phyloP scores from a whole-genome alignment of 2,797 vertebrate genomes.

The Streptopelia turtur region DNA sequence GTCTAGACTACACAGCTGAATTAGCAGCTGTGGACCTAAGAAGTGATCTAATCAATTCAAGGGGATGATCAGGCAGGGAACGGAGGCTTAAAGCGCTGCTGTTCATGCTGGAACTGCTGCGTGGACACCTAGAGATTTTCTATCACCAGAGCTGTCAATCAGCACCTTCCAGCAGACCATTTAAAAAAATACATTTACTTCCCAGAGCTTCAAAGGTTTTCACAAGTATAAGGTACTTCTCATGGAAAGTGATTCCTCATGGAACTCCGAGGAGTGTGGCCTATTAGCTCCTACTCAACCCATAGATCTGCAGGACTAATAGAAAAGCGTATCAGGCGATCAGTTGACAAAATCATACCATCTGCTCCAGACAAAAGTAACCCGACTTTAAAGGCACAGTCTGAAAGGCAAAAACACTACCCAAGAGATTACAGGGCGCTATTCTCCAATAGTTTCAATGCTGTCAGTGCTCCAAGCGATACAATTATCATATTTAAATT shows the following conservation, averaged over 20 bases:
- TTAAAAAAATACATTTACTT: constrained; percentile 40
- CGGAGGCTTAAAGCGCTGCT: not conserved
- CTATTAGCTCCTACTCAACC: constrained; percentile 16
- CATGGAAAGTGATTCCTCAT: not conserved
- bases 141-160: not conserved
- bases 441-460: not conserved
- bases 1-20: not conserved
- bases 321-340: not conserved
- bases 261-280: not conserved
- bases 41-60: not conserved
- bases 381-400: constrained; percentile 22
- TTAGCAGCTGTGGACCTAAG: not conserved
- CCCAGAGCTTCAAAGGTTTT: constrained; percentile 42
- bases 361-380: constrained; percentile 35
- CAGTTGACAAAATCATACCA: constrained; percentile 17
- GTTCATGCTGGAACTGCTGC: not conserved
- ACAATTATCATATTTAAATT: constrained; percentile 8
- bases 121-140: not conserved
- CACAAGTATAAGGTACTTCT: not conserved
- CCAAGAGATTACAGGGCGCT: constrained; percentile 21
- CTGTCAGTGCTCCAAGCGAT: constrained; percentile 15
- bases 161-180: not conserved
- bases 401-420: constrained; percentile 14
- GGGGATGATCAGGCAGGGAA: not conserved
- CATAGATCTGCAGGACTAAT: constrained; percentile 17